phyloP scores from a whole-genome alignment of 2,888 invertebrate genomes.

The Crossocerus cetratus region DNA sequence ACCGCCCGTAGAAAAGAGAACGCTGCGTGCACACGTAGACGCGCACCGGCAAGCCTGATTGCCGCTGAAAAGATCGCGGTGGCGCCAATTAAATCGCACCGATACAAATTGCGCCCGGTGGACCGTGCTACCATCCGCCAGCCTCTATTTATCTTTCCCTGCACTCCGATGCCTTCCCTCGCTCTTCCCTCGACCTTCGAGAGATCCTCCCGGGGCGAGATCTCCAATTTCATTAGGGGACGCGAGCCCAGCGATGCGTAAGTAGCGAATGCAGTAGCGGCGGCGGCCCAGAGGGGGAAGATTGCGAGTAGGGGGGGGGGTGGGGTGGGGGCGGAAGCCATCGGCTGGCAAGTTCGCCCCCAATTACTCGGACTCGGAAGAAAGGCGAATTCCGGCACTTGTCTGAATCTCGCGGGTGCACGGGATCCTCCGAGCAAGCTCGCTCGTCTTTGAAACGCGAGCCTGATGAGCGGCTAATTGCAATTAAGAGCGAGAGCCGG shows the following conservation, averaged over 20 bases:
- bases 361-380: not conserved
- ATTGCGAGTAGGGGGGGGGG: too few relatives aligned
- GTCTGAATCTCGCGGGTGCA: not conserved
- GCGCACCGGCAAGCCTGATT: not conserved
- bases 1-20: not conserved
- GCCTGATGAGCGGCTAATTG: constrained; percentile 48
- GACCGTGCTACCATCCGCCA: too few relatives aligned
- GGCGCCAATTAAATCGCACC: constrained; percentile 25
- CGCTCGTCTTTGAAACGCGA: constrained; percentile 11
- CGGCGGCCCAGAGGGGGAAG: too few relatives aligned
- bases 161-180: constrained; percentile 7
- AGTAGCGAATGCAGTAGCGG: too few relatives aligned
- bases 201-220: not conserved
- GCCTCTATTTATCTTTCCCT: not conserved
- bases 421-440: not conserved
- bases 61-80: not conserved
- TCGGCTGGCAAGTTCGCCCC: not conserved
- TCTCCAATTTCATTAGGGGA: not conserved
- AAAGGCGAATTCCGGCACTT: not conserved
- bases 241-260: not conserved
- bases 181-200: not conserved
- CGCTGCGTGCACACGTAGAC: not conserved
- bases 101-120: constrained; percentile 4
- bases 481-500: constrained; percentile 52
- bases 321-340: not conserved